These are phyloP conservation scores for Stomatorhinus walkeri DNA, from an alignment of 2,797 vertebrate genomes.

Conservation along the genomic window DNA sequence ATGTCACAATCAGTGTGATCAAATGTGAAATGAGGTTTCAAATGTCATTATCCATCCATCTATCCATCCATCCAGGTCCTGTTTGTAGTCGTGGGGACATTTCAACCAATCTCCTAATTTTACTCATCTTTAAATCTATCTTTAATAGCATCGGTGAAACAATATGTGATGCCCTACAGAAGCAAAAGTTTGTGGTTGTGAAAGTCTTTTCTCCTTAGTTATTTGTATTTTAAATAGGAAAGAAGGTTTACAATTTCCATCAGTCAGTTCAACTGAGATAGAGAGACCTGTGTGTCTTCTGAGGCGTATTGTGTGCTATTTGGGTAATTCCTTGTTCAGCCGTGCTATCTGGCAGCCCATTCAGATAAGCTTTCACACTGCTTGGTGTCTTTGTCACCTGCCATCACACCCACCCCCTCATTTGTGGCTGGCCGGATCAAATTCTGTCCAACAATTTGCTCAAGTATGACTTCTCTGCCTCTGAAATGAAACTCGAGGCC, in stretches of 20 bases:
- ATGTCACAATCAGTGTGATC: background rate
- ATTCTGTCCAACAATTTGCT: background rate
- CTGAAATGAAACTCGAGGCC: background rate
- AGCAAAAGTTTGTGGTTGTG: background rate
- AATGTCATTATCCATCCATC: background rate
- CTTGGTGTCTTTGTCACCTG: background rate
- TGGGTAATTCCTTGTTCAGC: background rate
- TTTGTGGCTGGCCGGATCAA: background rate
- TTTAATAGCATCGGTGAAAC: background rate
- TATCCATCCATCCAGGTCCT: background rate
- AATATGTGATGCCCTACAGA: background rate
- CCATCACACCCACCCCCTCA: background rate
- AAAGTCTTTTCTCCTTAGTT: background rate
- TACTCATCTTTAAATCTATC: background rate
- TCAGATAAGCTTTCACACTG: background rate
- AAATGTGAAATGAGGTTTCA: background rate
- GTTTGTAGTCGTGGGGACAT: background rate
- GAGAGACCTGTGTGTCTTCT: background rate
- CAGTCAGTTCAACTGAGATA: background rate
- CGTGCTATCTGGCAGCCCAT: background rate
- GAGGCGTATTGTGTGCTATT: background rate
- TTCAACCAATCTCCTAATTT: background rate
- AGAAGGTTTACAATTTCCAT: background rate
- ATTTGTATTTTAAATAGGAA: background rate
- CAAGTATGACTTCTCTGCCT: background rate